A percentile compares a stretch with the other conserved stretches of the same genome.
Conservation (phyloP, 1,140 invertebrate species). For the Lepidurus apus region DNA sequence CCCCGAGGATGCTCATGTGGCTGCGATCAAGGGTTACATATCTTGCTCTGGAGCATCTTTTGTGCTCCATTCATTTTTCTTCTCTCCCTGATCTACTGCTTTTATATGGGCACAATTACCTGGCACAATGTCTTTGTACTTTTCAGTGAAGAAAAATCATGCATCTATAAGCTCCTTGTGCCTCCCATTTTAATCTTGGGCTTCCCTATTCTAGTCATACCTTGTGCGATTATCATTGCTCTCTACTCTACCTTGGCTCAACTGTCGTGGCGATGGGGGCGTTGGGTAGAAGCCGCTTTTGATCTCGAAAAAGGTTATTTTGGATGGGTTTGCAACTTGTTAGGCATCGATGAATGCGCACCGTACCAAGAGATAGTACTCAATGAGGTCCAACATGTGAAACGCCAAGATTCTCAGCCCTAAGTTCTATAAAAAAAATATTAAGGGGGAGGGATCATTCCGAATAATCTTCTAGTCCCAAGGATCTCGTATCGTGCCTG, state of each 20-base stretch:
- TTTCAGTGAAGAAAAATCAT: slow-evolving; percentile 61
- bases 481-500: background rate
- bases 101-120: slow-evolving; percentile 67
- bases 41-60: slow-evolving; percentile 58
- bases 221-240: slow-evolving; percentile 58
- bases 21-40: slow-evolving; percentile 57
- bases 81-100: slow-evolving; percentile 59
- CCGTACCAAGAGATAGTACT: slow-evolving; percentile 53
- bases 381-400: slow-evolving; percentile 23
- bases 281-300: slow-evolving; percentile 62
- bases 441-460: background rate
- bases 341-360: slow-evolving; percentile 63
- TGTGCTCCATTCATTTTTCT: slow-evolving; percentile 60
- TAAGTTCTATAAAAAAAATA: background rate
- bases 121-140: slow-evolving; percentile 71
- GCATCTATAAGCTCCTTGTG: slow-evolving; percentile 54
- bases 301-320: slow-evolving; percentile 75
- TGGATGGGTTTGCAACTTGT: slow-evolving; percentile 63
- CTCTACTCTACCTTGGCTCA: slow-evolving; percentile 63
- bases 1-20: slow-evolving; percentile 56
- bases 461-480: background rate
- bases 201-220: slow-evolving; percentile 63
- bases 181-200: slow-evolving; percentile 62
- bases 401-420: background rate
- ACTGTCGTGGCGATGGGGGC: slow-evolving; percentile 59